Conservation (phyloP, 53 echinoderm and acorn worm genomes). For the Crossaster papposus region DNA sequence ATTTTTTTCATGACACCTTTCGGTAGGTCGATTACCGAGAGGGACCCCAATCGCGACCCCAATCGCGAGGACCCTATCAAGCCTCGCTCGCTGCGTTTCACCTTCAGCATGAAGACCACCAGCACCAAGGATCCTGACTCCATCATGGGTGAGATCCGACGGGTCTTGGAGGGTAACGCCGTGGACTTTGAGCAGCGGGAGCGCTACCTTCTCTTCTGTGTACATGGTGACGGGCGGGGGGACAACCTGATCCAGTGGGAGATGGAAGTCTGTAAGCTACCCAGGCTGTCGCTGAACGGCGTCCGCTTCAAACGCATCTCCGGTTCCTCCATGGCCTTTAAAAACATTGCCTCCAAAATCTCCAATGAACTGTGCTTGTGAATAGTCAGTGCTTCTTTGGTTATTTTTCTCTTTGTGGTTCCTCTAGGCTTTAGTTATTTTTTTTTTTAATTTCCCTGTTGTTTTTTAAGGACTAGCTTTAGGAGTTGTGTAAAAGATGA, state of each 20-base stretch:
- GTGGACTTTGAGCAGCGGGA: slow-evolving; percentile 96
- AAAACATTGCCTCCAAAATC: slow-evolving; percentile 99
- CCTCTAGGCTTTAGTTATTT: slow-evolving; percentile 22
- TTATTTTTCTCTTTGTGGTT: slow-evolving; percentile 12
- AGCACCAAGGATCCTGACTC: slow-evolving; percentile 98
- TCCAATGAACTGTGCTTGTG: slow-evolving; percentile 99
- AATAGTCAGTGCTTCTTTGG: slow-evolving; percentile 28
- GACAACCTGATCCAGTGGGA: slow-evolving; percentile 99
- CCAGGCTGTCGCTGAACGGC: slow-evolving; percentile 95
- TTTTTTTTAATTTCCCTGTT: slow-evolving; percentile 39
- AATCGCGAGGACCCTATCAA: slow-evolving; percentile 80
- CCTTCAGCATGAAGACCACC: slow-evolving; percentile 99
- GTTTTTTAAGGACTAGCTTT: slow-evolving; percentile 28
- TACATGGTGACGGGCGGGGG: slow-evolving; percentile 94
- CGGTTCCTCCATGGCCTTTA: slow-evolving; percentile 99
- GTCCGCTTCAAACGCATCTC: slow-evolving; percentile 99
- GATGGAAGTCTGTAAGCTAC: slow-evolving; percentile 99
- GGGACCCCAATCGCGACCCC: too few species aligned
- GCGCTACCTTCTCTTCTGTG: slow-evolving; percentile 96
- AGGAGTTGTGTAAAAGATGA: slow-evolving; percentile 20
- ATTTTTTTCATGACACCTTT: too few species aligned
- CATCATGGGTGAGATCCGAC: slow-evolving; percentile 95
- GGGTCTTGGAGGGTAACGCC: slow-evolving; percentile 83
- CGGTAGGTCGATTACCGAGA: slow-evolving; percentile 69
- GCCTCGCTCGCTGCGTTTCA: slow-evolving; percentile 92